Conservation (phyloP, 2,888 invertebrate genomes). For the Pseudeuparius sepicola region DNA sequence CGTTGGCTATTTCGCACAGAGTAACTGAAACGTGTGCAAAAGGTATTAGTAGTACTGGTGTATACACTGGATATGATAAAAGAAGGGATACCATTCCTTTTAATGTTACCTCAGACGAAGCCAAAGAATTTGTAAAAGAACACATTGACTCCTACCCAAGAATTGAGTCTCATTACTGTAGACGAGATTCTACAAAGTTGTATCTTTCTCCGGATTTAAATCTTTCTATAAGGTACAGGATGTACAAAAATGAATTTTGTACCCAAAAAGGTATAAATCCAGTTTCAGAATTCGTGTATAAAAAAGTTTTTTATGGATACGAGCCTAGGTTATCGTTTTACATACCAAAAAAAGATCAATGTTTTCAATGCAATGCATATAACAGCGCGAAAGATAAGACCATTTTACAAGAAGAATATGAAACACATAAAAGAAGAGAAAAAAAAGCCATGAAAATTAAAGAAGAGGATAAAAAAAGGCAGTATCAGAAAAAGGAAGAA, state of each 20-base stretch:
- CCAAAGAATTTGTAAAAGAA: constrained; percentile 9
- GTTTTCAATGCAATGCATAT: constrained; percentile 21
- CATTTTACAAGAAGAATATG: constrained; percentile 12
- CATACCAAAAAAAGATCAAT: constrained; percentile 22
- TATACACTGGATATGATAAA: constrained; percentile 12
- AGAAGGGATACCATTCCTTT: constrained; percentile 1
- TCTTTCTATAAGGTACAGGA: constrained; percentile 3
- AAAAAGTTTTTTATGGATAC: constrained; percentile 14
- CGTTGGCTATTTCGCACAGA: constrained; percentile 11
- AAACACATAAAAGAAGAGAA: constrained; percentile 13
- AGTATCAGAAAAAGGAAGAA: constrained; percentile 13
- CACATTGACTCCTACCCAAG: constrained; percentile 10
- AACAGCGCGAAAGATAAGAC: constrained; percentile 17
- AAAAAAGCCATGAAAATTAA: constrained; percentile 16
- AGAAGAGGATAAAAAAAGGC: constrained; percentile 14
- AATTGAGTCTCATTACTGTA: constrained; percentile 12
- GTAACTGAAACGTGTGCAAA: constrained; percentile 12
- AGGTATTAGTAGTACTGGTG: no score
- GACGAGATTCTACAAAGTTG: no score
- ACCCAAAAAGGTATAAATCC: background rate
- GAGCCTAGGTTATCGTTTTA: constrained; percentile 17
- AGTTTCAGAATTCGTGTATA: constrained; percentile 14
- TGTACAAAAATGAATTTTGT: constrained; percentile 10
- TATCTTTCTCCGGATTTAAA: constrained; percentile 11
- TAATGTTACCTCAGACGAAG: constrained; percentile 6